Conservation (phyloP, 2,888 invertebrate species). For the Leptinotarsa tumamoca region DNA sequence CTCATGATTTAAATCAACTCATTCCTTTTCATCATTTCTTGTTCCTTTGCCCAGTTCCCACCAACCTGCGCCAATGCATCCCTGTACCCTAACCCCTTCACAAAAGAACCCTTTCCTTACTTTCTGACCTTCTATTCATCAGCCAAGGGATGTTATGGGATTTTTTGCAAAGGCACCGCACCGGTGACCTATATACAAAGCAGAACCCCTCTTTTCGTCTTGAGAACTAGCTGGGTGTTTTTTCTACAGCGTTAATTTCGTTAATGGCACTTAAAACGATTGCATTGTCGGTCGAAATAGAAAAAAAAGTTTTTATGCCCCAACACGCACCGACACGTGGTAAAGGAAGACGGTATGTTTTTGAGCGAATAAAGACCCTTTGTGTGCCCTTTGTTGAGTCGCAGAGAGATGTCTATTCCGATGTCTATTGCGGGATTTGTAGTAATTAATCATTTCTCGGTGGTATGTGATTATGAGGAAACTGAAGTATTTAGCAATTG, state of each 20-base stretch:
- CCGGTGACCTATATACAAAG: constrained; percentile 32
- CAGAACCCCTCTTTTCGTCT: constrained; percentile 28
- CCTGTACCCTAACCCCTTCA: constrained; percentile 27
- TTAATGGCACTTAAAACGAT: constrained; percentile 51
- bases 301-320: constrained; percentile 31
- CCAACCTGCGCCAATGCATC: constrained; percentile 27
- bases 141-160: constrained; percentile 33
- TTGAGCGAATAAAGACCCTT: constrained; percentile 18
- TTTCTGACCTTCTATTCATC: constrained; percentile 43
- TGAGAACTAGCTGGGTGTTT: constrained; percentile 31
- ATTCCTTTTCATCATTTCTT: neutral
- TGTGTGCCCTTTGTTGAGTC: neutral
- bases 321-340: constrained; percentile 39
- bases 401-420: constrained; percentile 7
- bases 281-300: constrained; percentile 39
- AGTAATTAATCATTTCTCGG: constrained; percentile 17
- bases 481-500: constrained; percentile 11
- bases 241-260: constrained; percentile 51
- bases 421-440: constrained; percentile 22
- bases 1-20: too few species aligned
- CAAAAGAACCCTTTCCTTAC: constrained; percentile 42
- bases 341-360: constrained; percentile 28
- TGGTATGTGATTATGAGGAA: constrained; percentile 7
- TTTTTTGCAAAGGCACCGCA: constrained; percentile 29
- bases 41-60: neutral